phyloP scores from a whole-genome alignment of 2,113 vertebrate genomes.

The Rhinogobius similis region DNA sequence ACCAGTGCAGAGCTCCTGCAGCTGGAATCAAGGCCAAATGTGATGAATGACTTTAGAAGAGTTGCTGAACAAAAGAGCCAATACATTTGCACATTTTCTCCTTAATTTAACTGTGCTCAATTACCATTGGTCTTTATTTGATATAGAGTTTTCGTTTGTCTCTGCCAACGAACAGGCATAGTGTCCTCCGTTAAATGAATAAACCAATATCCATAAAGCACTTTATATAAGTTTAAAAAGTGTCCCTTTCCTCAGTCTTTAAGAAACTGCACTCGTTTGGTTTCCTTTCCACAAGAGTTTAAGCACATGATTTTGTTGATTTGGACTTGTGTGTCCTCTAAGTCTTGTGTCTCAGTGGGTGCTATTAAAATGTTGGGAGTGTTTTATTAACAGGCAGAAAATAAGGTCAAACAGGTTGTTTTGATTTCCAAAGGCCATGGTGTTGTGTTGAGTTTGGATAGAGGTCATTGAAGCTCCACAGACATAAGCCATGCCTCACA shows the following conservation, averaged over 20 bases:
- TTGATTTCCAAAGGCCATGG: conserved; percentile 30
- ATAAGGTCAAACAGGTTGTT: conserved; percentile 30
- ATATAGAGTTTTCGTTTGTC: conserved; percentile 37
- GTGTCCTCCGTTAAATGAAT: conserved; percentile 9
- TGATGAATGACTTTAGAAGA: conserved; percentile 31
- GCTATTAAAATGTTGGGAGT: not conserved
- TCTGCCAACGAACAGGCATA: conserved; percentile 18
- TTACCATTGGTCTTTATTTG: conserved; percentile 36
- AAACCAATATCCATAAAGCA: not conserved
- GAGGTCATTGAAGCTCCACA: conserved; percentile 15
- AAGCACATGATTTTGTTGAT: not conserved
- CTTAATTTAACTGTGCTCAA: conserved; percentile 3
- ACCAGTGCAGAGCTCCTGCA: conserved; percentile 26
- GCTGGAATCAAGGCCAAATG: conserved; percentile 10
- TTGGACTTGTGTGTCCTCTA: too few species aligned
- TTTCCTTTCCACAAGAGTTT: not conserved
- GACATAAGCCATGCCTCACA: conserved; percentile 28
- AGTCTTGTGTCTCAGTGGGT: not conserved
- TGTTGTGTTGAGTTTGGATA: conserved; percentile 27
- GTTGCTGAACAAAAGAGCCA: conserved; percentile 22
- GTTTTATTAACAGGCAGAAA: not conserved
- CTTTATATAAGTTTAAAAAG: conserved; percentile 17
- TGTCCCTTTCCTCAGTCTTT: not conserved
- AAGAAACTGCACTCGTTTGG: not conserved
- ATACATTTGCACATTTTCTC: conserved; percentile 6